Conservation (phyloP, 2,797 vertebrate genomes). For the Aplochiton taeniatus region DNA sequence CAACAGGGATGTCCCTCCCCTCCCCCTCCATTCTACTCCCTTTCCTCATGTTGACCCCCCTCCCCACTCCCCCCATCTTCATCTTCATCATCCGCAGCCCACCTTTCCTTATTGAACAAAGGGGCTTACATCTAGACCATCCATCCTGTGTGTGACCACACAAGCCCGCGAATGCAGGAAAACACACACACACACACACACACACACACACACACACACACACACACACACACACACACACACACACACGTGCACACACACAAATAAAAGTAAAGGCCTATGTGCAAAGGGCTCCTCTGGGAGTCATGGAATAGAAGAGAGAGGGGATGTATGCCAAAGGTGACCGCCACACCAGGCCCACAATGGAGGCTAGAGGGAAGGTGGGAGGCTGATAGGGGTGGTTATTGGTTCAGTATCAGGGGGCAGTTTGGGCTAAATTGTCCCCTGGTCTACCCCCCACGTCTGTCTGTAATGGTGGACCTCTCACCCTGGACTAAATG, state of each 20-base stretch:
- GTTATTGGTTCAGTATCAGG: conserved; percentile 62
- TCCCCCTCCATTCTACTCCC: neutral
- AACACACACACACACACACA: conserved; percentile 1
- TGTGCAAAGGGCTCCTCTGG: conserved; percentile 44
- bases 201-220: conserved; percentile 10
- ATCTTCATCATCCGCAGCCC: conserved; percentile 1
- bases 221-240: neutral
- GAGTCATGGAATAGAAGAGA: conserved; percentile 33
- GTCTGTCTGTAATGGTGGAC: conserved; percentile 57
- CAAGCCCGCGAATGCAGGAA: too few relatives aligned
- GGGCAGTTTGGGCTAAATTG: conserved; percentile 66
- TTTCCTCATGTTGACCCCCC: neutral
- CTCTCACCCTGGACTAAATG: conserved; percentile 66
- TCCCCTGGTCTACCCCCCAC: conserved; percentile 46
- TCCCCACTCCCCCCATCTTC: conserved; percentile 1
- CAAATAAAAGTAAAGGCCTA: conserved; percentile 15
- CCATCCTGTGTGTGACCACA: conserved; percentile 5
- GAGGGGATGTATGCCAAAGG: conserved; percentile 61
- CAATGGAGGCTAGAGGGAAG: conserved; percentile 34
- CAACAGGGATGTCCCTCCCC: neutral
- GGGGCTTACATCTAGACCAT: conserved; percentile 24
- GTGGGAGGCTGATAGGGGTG: conserved; percentile 37
- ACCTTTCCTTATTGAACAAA: neutral
- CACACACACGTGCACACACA: conserved; percentile 16
- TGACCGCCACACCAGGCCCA: conserved; percentile 52